phyloP scores from a whole-genome alignment of 2,888 invertebrate genomes.

The Agonopterix heracliana region DNA sequence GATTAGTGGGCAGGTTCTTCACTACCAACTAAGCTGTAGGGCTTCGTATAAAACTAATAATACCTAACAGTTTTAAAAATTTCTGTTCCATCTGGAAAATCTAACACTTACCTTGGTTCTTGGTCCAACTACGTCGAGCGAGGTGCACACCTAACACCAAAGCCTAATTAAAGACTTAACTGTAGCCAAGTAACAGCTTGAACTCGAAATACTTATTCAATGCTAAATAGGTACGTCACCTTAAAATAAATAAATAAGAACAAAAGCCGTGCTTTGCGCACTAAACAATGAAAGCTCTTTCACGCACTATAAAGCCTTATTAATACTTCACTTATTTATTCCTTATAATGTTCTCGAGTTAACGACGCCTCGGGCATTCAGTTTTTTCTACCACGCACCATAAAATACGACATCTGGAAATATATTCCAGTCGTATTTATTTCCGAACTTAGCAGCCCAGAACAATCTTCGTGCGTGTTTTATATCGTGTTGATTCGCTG shows the following conservation, averaged over 20 bases:
- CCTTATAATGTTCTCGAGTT: conserved; percentile 71
- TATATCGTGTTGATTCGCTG: conserved; percentile 26
- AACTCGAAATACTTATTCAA: conserved; percentile 27
- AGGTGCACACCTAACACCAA: no score
- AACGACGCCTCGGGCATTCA: conserved; percentile 62
- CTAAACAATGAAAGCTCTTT: conserved; percentile 66
- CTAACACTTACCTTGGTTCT: no score
- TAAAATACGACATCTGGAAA: conserved; percentile 65
- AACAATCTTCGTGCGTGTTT: conserved; percentile 38
- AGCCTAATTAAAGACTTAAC: no score
- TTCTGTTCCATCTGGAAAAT: no score
- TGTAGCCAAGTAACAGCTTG: conserved; percentile 10
- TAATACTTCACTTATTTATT: conserved; percentile 70
- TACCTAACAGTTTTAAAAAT: no score
- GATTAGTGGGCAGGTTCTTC: no score
- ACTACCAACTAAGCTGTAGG: no score
- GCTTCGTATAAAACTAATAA: no score
- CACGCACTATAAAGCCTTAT: conserved; percentile 70
- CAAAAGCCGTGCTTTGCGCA: conserved; percentile 38
- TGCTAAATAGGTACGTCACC: conserved; percentile 41
- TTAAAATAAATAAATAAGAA: conserved; percentile 38
- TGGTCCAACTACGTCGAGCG: no score
- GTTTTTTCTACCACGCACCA: conserved; percentile 65
- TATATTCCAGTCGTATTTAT: conserved; percentile 47
- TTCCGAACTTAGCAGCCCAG: conserved; percentile 45